These are phyloP conservation scores for Serripes groenlandicus DNA, from an alignment of 2,888 invertebrate genomes.

Conservation along the genomic window DNA sequence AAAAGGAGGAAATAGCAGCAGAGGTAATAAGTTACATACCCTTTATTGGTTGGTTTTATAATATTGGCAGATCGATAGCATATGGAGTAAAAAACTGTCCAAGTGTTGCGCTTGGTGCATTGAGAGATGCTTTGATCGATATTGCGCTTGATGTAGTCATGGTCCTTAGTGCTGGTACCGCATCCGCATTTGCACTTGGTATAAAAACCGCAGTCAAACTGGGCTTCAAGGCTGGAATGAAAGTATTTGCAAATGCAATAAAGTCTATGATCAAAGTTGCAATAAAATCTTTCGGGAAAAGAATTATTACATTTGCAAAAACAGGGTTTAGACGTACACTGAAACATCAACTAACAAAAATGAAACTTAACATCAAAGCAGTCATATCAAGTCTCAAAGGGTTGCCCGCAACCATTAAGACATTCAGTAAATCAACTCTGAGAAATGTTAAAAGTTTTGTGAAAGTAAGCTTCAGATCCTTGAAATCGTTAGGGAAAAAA, in stretches of 20 bases:
- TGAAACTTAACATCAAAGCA: background rate
- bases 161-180: conserved; percentile 18
- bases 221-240: conserved; percentile 34
- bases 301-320: conserved; percentile 3
- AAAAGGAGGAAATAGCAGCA: conserved; percentile 37
- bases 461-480: background rate
- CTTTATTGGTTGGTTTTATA: conserved; percentile 32
- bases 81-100: conserved; percentile 28
- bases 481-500: background rate
- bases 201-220: conserved; percentile 33
- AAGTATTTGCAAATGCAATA: conserved; percentile 15
- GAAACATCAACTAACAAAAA: background rate
- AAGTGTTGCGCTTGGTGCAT: conserved; percentile 21
- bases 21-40: conserved; percentile 37
- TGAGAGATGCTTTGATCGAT: conserved; percentile 12
- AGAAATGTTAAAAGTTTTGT: background rate
- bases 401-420: background rate
- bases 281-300: conserved; percentile 19
- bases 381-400: background rate
- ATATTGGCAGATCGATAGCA: conserved; percentile 9
- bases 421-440: background rate
- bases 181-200: conserved; percentile 23
- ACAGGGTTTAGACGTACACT: conserved; percentile 1
- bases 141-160: conserved; percentile 23
- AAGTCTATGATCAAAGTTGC: conserved; percentile 30